phyloP scores from a whole-genome alignment of 2,888 invertebrate genomes.

The Hoplodrina blanda region DNA sequence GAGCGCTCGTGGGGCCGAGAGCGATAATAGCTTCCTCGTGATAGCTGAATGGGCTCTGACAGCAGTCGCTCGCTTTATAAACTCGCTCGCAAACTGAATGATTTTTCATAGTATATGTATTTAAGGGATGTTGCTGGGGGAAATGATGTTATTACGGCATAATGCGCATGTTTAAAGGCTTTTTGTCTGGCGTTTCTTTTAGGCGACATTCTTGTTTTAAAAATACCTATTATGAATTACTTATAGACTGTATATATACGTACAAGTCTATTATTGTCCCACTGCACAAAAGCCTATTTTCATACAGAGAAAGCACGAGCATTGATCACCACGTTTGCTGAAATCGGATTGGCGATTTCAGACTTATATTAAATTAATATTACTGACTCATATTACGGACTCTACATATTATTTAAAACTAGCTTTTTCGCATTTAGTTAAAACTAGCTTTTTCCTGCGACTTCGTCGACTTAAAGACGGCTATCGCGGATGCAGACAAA shows the following conservation, averaged over 20 bases:
- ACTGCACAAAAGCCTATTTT: too few species aligned
- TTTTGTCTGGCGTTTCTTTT: slow-evolving; percentile 29
- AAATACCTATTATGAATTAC: too few species aligned
- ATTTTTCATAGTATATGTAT: slow-evolving; percentile 62
- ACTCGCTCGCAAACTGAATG: slow-evolving; percentile 68
- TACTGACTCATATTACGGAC: too few species aligned
- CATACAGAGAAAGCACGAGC: too few species aligned
- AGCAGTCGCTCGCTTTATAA: slow-evolving; percentile 68
- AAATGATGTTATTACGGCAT: slow-evolving; percentile 47
- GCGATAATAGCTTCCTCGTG: slow-evolving; percentile 80
- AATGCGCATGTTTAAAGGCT: slow-evolving; percentile 40
- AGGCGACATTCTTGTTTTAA: neutral
- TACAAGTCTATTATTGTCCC: too few species aligned
- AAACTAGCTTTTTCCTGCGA: neutral
- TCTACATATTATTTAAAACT: neutral
- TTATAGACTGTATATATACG: too few species aligned
- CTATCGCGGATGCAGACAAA: too few species aligned
- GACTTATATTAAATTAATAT: too few species aligned
- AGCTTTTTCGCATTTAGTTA: too few species aligned
- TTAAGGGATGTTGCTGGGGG: slow-evolving; percentile 31
- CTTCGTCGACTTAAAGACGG: too few species aligned
- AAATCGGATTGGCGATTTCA: too few species aligned
- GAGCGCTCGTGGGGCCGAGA: slow-evolving; percentile 60
- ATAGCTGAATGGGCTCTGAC: slow-evolving; percentile 76
- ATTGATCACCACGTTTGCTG: too few species aligned